Evolutionary conservation across 2,888 invertebrate species (phyloP), one percentile per base, ranked within the genome.

Genomic region (Diaperis boleti): DNA sequence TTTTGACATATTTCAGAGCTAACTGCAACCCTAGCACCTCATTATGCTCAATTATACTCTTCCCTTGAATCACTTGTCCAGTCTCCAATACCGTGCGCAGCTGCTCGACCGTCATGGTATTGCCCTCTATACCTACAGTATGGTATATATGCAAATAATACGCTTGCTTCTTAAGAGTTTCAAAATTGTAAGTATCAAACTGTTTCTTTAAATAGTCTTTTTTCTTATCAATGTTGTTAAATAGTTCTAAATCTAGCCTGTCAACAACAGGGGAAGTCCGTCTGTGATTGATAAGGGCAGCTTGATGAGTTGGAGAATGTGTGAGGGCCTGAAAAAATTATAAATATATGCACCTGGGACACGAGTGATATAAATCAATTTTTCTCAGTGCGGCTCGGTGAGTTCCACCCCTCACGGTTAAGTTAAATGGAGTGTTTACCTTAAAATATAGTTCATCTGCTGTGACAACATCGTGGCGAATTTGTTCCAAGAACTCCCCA

Each of bases 61-160:
- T 98, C 0, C 95, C 94, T 49, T 88, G 88, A 0, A 96, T 92
- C 0, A 91, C 92, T 74, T 92, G 87, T 37, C 92, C 87, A 0
- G 97, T 98, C 82, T 98, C 98, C 14, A 98, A 85, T 64, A 98
- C 89, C 60, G 92, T 92, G 68, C 96, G 86, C 0, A 98, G 94
- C 80, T 98, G 95, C 14, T 92, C 89, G 35, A 98, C 83, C 1
- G 94, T 92, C 91, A 99, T 94, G 0, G 98, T 98, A 78, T 98
- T 98, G 0, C 98, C 98, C 83, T 98, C 98, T 68, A 98, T 96
- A 15, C 95, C 98, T 13, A 96, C 96, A 0, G 97, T 96, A 77
- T 98, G 98, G 81, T 97, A 96, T 65, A 98, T 95, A 78, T 98
- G 96, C 76, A 93, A 89, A 79, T 95, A 97, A 80, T 97, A 98